Evolutionary conservation across 2,888 invertebrate species (phyloP), one percentile per base, ranked within the genome.

Genomic region (Leucozona laternaria): DNA sequence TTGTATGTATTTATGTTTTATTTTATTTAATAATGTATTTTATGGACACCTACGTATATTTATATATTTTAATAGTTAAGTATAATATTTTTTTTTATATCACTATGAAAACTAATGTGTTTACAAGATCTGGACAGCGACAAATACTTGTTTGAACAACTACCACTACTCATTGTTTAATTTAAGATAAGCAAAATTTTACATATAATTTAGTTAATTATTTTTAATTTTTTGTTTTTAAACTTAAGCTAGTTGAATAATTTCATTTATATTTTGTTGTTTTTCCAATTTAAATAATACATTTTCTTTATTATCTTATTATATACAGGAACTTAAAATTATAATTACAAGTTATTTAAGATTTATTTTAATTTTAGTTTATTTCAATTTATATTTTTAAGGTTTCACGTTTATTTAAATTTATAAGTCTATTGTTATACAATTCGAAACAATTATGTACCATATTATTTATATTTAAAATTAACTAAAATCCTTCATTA

Each of bases 321-420:
- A 92, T 92, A 89, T 92, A 92, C 91, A 91, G 92, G 91, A 91
- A 92, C 92, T 91, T 90, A 91, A 89, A 89, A 84, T 90, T 89
- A 90, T 90, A 91, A 89, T 89, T 89, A 89, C 90, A 91, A 88
- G 81, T 80, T 83, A 77, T 81, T 79, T 83, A 79, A 50, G 64
- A 72, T 60, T 58, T 88, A 28, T 55, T 71, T 82, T 70, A 60
- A 31, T 58, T 79, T 81, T 5, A 31, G 31, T 4, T 31, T 31
- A 31, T 31, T 31, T 31, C 8, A 31, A 58, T 15, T 70, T 55
- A 53, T 40, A 10, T 10, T 62, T 40, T n/a, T 15, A 10, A 66
- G 77, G 37, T 45, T 70, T 77, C 76, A 71, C 28, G 55, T 58
- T 55, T 81, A 73, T 68, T 79, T 85, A 73, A 82, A 76, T 81